A percentile compares a stretch with the other conserved stretches of the same genome.
Conservation (phyloP, 2,888 invertebrate species). For the Cataglyphis livida region DNA sequence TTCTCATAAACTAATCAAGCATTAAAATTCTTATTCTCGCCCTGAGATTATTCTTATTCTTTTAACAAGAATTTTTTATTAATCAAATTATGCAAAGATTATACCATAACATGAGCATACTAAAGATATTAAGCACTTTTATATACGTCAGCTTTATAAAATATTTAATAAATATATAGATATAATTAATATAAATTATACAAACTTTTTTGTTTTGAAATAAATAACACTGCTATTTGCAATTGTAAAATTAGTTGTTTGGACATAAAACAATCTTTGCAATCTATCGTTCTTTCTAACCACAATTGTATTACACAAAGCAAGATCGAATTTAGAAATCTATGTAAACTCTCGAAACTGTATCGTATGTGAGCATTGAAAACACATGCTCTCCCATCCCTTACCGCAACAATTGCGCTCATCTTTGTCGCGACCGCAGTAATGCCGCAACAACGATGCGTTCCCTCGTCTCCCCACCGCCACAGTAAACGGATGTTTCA, state of each 20-base stretch:
- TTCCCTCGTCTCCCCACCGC: background rate
- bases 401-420: conserved; percentile 44
- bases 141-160: background rate
- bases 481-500: conserved; percentile 53
- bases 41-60: background rate
- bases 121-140: background rate
- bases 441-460: conserved; percentile 44
- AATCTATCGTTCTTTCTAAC: background rate
- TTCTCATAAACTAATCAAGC: conserved; percentile 19
- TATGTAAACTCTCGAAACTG: conserved; percentile 23
- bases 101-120: background rate
- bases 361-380: conserved; percentile 28
- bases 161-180: background rate
- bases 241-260: background rate
- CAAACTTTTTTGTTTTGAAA: conserved; percentile 35
- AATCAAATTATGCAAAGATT: background rate
- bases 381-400: conserved; percentile 37
- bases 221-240: conserved; percentile 47
- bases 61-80: too few relatives aligned
- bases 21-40: background rate
- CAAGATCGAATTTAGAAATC: conserved; percentile 38
- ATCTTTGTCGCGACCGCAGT: conserved; percentile 43
- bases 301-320: background rate
- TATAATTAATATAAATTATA: background rate
- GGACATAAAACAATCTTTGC: background rate